Conservation (phyloP, 2,888 invertebrate genomes). For the Schizotus pectinicornis region DNA sequence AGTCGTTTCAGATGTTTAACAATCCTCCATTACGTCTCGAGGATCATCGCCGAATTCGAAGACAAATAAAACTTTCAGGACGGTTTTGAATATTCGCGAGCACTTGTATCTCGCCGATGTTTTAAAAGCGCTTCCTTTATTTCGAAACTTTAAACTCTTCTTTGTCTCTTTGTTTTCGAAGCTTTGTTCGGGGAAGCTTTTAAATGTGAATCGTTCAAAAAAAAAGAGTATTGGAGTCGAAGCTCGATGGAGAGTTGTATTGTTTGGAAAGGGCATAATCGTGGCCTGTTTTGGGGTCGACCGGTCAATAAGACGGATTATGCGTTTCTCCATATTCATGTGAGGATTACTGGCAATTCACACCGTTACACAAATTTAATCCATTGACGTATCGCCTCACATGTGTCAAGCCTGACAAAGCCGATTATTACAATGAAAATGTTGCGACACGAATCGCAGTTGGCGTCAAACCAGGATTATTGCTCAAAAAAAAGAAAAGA, state of each 20-base stretch:
- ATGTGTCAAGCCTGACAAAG: conserved; percentile 40
- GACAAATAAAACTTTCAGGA: conserved; percentile 12
- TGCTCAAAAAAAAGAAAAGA: no score
- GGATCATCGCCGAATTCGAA: conserved; percentile 11
- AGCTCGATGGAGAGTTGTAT: conserved; percentile 3
- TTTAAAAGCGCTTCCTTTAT: background rate
- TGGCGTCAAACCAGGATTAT: background rate
- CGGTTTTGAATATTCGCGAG: conserved; percentile 8
- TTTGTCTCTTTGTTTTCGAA: no score
- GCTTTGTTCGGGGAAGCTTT: conserved; percentile 4
- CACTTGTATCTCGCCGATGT: conserved; percentile 5
- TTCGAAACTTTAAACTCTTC: background rate
- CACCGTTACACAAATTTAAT: conserved; percentile 36
- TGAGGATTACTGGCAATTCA: conserved; percentile 29
- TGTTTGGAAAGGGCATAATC: conserved; percentile 9
- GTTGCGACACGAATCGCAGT: conserved; percentile 28
- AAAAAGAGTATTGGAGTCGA: background rate
- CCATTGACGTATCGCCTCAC: conserved; percentile 44
- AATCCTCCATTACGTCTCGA: background rate
- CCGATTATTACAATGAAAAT: conserved; percentile 41
- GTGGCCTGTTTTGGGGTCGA: conserved; percentile 26
- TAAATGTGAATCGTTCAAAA: background rate
- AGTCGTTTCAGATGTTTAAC: background rate
- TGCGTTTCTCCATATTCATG: conserved; percentile 40
- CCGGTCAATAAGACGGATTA: conserved; percentile 29